Evolutionary conservation across 2,797 vertebrate species (phyloP).

Genomic region (Champsocephalus esox): DNA sequence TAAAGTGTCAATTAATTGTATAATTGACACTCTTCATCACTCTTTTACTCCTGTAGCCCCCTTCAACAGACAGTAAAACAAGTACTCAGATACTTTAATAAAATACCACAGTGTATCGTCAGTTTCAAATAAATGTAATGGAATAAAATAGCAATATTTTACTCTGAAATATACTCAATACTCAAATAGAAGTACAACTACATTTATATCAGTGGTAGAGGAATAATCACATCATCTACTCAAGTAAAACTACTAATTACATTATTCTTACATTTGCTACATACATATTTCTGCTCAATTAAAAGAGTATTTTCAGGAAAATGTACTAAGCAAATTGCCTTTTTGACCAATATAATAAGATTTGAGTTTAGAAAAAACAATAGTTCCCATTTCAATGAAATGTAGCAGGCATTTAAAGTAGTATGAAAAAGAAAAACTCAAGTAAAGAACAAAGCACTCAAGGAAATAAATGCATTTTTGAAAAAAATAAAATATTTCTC

Average conservation of each 20-base stretch:
- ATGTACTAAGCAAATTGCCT: neutral
- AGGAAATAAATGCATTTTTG: too few relatives aligned
- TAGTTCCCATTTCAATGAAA: neutral
- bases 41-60: neutral
- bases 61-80: neutral
- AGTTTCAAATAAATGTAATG: neutral
- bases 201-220: neutral
- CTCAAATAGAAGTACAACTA: neutral
- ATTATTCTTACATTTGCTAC: neutral
- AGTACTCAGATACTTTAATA: neutral
- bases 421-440: neutral
- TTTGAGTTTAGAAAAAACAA: neutral
- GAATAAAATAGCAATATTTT: neutral
- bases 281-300: neutral
- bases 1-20: neutral
- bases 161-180: neutral
- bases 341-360: neutral
- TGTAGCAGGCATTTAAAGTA: neutral
- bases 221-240: neutral
- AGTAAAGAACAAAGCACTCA: neutral
- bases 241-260: neutral
- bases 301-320: neutral
- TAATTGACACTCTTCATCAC: neutral
- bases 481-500: neutral
- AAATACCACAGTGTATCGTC: too few relatives aligned